Base-by-base conservation (phyloP, 2,888 invertebrate genomes). In the Tinea trinotella region DNA sequence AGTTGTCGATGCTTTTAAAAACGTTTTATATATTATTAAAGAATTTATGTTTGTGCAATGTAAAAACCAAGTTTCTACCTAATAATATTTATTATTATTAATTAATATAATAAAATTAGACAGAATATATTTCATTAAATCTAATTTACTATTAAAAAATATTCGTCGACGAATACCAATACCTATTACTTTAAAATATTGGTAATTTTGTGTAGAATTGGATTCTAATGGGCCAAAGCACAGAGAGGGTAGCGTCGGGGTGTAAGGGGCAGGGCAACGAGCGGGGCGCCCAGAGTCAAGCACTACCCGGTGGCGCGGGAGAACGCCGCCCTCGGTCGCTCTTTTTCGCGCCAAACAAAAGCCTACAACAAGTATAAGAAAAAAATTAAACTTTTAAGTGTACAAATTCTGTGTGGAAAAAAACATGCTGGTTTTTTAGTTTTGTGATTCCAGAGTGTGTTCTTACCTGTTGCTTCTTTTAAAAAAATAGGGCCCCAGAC, bases 311-410 rank as follows among this genome's bases (percentile, higher is more conserved):
- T 13, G 50, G 50, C 19, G 49, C 22, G 50, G 50, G 50, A 50
- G 50, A 13, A 50, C 50, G 50, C 50, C 50, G 24, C 24, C 24
- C 24, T 50, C 13, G 18, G 24, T 13, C 24, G 50, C 6, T 50
- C 50, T 50, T 46, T 50, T 20, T 22, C 50, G 50, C 50, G 50
- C 24, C 50, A 50, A 50, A 50, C 50, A 46, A 46, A n/a, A 46
- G 10, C 46, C 15, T 19, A 19, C 18, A n/a, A n/a, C n/a, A 46
- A 46, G 18, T 46, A 46, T 19, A 19, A 19, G 17, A 46, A n/a
- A 7, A 7, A 36, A 15, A 40, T 35, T 40, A 40, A 15, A 15
- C 40, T 40, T 40, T 40, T 4, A 40, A 50, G 46, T 46, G 46
- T 19, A 46, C 17, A 17, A 18, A 19, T 46, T 19, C 3, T 24